Evolutionary conservation across 1,140 invertebrate genomes (phyloP).

Genomic region (Pseudomyrmex dendroicus): DNA sequence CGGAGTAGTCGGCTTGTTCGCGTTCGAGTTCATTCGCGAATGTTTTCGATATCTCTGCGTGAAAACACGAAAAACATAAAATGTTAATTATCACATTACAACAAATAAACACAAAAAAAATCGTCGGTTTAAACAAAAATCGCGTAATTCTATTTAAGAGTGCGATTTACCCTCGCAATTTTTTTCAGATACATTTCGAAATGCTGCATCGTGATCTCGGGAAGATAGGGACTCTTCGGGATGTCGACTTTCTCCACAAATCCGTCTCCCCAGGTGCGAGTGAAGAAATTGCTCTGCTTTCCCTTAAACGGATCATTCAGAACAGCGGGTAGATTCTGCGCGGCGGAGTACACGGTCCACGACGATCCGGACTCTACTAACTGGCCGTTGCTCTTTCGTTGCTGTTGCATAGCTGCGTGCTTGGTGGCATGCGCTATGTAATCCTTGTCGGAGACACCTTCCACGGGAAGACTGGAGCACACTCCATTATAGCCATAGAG

Average conservation of each 20-base stretch:
- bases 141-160: background rate
- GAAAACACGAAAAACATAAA: conserved; percentile 68
- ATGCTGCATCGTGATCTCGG: conserved; percentile 92
- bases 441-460: conserved; percentile 95
- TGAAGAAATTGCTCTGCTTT: conserved; percentile 97
- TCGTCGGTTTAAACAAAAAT: conserved; percentile 26
- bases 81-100: background rate
- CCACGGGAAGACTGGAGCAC: conserved; percentile 93
- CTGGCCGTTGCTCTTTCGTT: conserved; percentile 82
- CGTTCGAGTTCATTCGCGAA: conserved; percentile 80
- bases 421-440: conserved; percentile 94
- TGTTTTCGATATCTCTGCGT: conserved; percentile 84
- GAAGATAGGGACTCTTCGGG: conserved; percentile 91
- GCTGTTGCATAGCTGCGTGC: conserved; percentile 89
- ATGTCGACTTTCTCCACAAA: conserved; percentile 94
- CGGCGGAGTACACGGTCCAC: conserved; percentile 92
- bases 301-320: conserved; percentile 97
- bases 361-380: conserved; percentile 84
- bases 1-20: conserved; percentile 79
- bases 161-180: conserved; percentile 83
- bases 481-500: conserved; percentile 95
- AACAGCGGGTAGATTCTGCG: conserved; percentile 98
- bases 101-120: background rate
- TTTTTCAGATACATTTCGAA: conserved; percentile 95
- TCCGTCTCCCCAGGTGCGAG: conserved; percentile 98